Conservation (phyloP, 2,888 invertebrate species). For the Habrosyne pyritoides region DNA sequence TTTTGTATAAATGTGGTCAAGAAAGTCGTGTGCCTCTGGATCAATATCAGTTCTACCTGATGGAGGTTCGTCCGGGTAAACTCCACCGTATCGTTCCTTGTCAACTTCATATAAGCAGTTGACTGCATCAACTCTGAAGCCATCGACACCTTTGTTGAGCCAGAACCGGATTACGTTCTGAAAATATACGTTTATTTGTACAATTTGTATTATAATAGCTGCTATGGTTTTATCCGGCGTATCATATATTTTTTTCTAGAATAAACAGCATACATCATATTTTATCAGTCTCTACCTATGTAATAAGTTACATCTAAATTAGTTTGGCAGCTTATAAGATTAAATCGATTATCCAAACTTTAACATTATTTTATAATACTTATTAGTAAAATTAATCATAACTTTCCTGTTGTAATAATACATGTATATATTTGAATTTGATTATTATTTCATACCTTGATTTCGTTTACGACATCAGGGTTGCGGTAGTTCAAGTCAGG, state of each 20-base stretch:
- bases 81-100: constrained; percentile 66
- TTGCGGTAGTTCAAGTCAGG: constrained; percentile 91
- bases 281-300: no score
- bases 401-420: background rate
- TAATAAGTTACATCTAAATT: no score
- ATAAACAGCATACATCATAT: no score
- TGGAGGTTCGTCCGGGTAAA: constrained; percentile 82
- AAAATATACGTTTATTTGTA: constrained; percentile 20
- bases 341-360: no score
- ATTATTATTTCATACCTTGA: constrained; percentile 66
- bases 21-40: constrained; percentile 79
- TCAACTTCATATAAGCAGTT: constrained; percentile 85
- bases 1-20: constrained; percentile 85
- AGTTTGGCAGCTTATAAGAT: no score
- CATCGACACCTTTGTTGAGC: constrained; percentile 92
- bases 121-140: constrained; percentile 93
- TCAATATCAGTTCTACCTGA: constrained; percentile 69
- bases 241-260: no score
- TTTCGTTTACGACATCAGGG: constrained; percentile 83
- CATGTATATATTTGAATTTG: background rate
- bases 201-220: no score
- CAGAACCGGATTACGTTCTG: constrained; percentile 89
- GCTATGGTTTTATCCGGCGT: no score
- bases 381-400: background rate
- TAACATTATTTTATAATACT: no score